A percentile compares a stretch with the other conserved stretches of the same genome.
Conservation (phyloP, 2,797 vertebrate genomes). For the Acipenser oxyrinchus region DNA sequence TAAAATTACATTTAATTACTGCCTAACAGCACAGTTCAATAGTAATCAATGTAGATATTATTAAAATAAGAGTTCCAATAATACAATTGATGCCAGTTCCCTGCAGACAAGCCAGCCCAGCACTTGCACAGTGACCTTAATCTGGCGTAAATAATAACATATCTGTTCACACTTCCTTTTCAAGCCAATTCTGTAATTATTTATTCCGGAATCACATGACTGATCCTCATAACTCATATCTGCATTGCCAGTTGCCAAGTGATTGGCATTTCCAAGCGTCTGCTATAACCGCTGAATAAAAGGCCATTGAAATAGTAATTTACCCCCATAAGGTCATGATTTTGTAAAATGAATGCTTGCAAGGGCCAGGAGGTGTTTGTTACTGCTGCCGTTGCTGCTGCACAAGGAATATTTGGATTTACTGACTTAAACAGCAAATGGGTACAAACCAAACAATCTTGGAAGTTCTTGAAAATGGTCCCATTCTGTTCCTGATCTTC, state of each 20-base stretch:
- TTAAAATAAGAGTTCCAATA: conserved; percentile 69
- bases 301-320: conserved; percentile 17
- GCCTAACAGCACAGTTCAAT: conserved; percentile 66
- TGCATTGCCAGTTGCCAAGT: conserved; percentile 45
- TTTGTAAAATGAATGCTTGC: conserved; percentile 16
- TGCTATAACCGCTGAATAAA: conserved; percentile 38
- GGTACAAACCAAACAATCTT: conserved; percentile 5
- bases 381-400: background rate
- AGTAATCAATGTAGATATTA: conserved; percentile 72
- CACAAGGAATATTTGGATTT: conserved; percentile 13
- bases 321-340: conserved; percentile 16
- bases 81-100: conserved; percentile 67
- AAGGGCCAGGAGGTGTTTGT: conserved; percentile 7
- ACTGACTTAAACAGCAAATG: conserved; percentile 5
- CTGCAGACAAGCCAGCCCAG: conserved; percentile 58
- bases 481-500: conserved; percentile 17
- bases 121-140: conserved; percentile 71
- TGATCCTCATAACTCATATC: conserved; percentile 61
- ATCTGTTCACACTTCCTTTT: conserved; percentile 58
- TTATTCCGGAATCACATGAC: conserved; percentile 65
- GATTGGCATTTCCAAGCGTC: conserved; percentile 41
- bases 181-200: conserved; percentile 71
- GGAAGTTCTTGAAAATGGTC: conserved; percentile 9
- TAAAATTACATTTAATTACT: conserved; percentile 71
- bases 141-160: conserved; percentile 83